Conservation (phyloP, 2,113 vertebrate species). For the Ornithorhynchus anatinus region DNA sequence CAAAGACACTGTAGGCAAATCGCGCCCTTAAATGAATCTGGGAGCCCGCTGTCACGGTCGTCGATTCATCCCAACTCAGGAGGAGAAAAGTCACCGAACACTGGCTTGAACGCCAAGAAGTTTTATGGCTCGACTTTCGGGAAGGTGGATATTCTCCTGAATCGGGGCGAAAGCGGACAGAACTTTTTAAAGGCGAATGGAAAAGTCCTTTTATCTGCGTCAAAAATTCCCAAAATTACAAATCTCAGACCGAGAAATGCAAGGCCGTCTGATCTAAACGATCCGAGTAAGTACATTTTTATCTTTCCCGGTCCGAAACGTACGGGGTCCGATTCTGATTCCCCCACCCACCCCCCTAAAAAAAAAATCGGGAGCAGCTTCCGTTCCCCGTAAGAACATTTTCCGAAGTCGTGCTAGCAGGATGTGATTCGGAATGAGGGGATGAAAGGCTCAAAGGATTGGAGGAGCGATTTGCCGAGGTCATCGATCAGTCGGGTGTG, state of each 20-base stretch:
- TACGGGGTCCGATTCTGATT: no score
- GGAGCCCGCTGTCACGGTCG: slow-evolving; percentile 76
- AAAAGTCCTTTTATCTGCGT: slow-evolving; percentile 67
- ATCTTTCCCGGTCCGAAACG: not conserved
- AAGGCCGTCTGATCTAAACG: slow-evolving; percentile 81
- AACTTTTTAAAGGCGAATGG: slow-evolving; percentile 76
- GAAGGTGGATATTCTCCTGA: slow-evolving; percentile 73
- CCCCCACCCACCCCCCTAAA: no score
- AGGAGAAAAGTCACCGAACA: slow-evolving; percentile 73
- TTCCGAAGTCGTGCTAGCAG: no score
- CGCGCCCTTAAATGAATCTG: slow-evolving; percentile 61
- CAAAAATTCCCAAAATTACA: slow-evolving; percentile 72
- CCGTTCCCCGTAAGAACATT: no score
- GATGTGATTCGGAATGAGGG: no score
- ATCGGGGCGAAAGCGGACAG: slow-evolving; percentile 68
- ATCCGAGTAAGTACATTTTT: slow-evolving; percentile 87
- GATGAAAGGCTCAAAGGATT: no score
- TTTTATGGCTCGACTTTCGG: slow-evolving; percentile 78
- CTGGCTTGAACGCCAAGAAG: slow-evolving; percentile 74
- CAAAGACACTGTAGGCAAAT: slow-evolving; percentile 72
- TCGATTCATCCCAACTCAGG: slow-evolving; percentile 81
- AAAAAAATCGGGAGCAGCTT: no score
- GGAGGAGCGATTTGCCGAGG: no score
- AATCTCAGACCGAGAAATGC: slow-evolving; percentile 68
- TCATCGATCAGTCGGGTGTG: no score